phyloP scores from a whole-genome alignment of 2,113 vertebrate species.

The Serilophus lunatus region DNA sequence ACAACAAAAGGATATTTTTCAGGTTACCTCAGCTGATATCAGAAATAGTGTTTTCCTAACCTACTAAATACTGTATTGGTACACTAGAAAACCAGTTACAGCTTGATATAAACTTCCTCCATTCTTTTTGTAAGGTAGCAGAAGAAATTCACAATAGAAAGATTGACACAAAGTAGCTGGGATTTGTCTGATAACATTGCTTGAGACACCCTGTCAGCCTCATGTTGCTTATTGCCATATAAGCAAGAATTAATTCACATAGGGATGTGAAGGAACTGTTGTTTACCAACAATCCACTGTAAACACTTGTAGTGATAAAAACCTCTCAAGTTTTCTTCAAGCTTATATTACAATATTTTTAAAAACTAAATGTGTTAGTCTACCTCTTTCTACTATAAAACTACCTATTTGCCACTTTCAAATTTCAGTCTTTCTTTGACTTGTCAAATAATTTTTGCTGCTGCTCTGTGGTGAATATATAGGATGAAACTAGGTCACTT shows the following conservation, averaged over 20 bases:
- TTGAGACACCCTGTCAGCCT: neutral
- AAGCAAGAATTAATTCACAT: neutral
- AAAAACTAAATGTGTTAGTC: fast-evolving
- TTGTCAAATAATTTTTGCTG: constrained; percentile 39
- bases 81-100: neutral
- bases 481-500: constrained; percentile 62
- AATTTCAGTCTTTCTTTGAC: constrained; percentile 29
- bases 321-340: neutral
- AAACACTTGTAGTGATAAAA: neutral
- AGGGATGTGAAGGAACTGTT: neutral
- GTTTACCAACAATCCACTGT: neutral
- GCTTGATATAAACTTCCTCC: neutral
- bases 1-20: neutral
- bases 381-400: neutral
- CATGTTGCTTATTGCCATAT: neutral
- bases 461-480: constrained; percentile 28
- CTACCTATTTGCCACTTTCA: neutral
- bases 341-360: neutral
- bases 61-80: neutral
- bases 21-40: neutral
- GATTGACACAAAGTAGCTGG: neutral
- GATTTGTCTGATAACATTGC: neutral
- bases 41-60: neutral
- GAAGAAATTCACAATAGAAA: neutral
- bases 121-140: neutral